Evolutionary conservation across 2,797 vertebrate genomes (phyloP).

Genomic region (Mus spretus): DNA sequence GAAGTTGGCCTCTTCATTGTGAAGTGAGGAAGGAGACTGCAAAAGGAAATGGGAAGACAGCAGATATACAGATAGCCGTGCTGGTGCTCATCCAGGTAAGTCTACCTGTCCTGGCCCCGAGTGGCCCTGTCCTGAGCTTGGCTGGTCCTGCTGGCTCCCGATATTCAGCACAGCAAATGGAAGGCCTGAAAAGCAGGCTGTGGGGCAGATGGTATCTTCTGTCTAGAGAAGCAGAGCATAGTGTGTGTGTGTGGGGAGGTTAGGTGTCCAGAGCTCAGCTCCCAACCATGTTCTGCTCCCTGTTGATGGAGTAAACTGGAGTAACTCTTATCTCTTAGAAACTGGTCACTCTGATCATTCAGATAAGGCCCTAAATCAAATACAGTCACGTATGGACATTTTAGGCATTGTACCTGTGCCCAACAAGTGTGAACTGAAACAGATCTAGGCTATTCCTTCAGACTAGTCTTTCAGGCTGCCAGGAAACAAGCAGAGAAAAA

Average conservation of each 20-base stretch:
- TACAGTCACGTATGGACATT: not conserved
- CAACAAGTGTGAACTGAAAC: not conserved
- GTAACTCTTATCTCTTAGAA: not conserved
- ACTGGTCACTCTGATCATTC: not conserved
- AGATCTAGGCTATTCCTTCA: not conserved
- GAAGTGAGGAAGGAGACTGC: slow-evolving; percentile 78
- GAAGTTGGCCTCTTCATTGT: slow-evolving; percentile 75
- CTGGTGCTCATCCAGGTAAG: slow-evolving; percentile 81
- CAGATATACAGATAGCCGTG: slow-evolving; percentile 61
- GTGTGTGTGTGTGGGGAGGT: too few species aligned
- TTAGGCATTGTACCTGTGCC: slow-evolving; percentile 26
- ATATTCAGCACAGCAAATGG: slow-evolving; percentile 1
- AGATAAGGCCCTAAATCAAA: slow-evolving; percentile 1
- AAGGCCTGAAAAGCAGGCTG: not conserved
- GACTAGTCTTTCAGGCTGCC: slow-evolving; percentile 57
- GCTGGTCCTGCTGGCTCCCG: slow-evolving; percentile 63
- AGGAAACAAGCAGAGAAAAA: slow-evolving; percentile 80
- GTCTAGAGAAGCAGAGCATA: not conserved
- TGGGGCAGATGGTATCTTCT: not conserved
- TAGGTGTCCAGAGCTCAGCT: not conserved
- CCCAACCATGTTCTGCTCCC: not conserved
- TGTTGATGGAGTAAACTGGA: too few species aligned
- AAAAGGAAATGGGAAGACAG: slow-evolving; percentile 80
- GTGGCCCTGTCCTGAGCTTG: slow-evolving; percentile 71
- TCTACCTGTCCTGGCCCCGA: slow-evolving; percentile 73